phyloP scores from a whole-genome alignment of 1,140 invertebrate species.

The Euborellia annulipes region DNA sequence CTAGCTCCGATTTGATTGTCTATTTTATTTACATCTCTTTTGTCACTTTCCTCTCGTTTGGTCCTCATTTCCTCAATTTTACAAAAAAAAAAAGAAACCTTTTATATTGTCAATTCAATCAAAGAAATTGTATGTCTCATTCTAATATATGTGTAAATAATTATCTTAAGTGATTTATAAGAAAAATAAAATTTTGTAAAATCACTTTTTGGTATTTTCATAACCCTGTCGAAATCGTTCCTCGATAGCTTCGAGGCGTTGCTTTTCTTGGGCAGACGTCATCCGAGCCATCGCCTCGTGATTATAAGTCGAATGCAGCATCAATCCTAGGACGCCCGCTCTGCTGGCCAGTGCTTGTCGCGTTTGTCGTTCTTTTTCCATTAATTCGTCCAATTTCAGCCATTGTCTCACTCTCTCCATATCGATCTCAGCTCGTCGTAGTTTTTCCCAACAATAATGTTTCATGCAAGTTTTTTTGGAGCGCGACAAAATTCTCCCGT shows the following conservation, averaged over 20 bases:
- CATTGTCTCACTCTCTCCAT: conserved; percentile 58
- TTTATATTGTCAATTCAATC: no score
- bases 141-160: no score
- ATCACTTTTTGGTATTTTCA: conserved; percentile 4
- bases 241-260: conserved; percentile 28
- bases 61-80: no score
- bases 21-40: no score
- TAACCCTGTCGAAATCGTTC: conserved; percentile 27
- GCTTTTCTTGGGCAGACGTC: conserved; percentile 26
- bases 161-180: no score
- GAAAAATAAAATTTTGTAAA: no score
- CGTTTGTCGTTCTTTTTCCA: conserved; percentile 86
- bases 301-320: conserved; percentile 90
- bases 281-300: conserved; percentile 73
- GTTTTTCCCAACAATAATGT: conserved; percentile 93
- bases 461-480: conserved; percentile 82
- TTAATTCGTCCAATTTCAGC: conserved; percentile 86
- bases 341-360: conserved; percentile 69
- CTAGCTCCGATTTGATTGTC: no score
- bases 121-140: no score
- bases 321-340: conserved; percentile 77
- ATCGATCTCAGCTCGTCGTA: conserved; percentile 70
- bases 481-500: conserved; percentile 72
- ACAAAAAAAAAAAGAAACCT: no score
- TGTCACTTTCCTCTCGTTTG: no score